A percentile compares a stretch with the other conserved stretches of the same genome.
phyloP scores from a whole-genome alignment of 2,113 vertebrate genomes.

The Megaceryle torquata region DNA sequence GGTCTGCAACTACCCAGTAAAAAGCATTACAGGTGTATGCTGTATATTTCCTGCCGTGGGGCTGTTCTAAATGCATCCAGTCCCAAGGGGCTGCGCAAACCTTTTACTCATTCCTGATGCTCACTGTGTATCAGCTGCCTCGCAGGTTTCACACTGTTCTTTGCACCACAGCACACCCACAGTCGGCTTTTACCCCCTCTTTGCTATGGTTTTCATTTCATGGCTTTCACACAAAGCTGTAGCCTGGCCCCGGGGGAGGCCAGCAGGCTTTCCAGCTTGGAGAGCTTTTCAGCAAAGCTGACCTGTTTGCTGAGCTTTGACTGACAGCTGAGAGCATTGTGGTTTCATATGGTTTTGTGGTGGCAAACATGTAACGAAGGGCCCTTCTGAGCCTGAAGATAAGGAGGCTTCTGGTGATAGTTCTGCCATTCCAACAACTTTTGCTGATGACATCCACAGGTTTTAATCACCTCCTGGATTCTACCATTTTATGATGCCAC shows the following conservation, averaged over 20 bases:
- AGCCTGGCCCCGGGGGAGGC: neutral
- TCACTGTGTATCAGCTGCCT: accelerated
- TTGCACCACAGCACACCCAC: neutral
- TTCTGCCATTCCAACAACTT: neutral
- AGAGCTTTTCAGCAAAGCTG: neutral
- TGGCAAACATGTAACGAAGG: neutral
- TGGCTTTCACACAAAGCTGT: neutral
- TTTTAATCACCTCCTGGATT: neutral
- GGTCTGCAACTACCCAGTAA: neutral
- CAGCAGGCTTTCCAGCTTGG: neutral
- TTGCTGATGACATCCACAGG: neutral
- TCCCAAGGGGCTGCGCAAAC: neutral
- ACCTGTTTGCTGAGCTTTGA: neutral
- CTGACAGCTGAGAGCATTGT: accelerated
- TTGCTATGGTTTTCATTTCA: accelerated
- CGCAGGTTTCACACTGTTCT: neutral
- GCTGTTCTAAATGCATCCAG: accelerated
- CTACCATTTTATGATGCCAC: neutral
- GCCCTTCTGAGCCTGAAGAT: neutral
- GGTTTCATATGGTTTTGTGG: accelerated
- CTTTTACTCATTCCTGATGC: accelerated
- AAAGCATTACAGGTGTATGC: accelerated
- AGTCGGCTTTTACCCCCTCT: neutral
- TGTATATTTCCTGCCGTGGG: neutral
- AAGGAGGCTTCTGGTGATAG: accelerated